Evolutionary conservation across 2,888 invertebrate species (phyloP), one percentile per base, ranked within the genome.

Genomic region (Cephus rjabovi): DNA sequence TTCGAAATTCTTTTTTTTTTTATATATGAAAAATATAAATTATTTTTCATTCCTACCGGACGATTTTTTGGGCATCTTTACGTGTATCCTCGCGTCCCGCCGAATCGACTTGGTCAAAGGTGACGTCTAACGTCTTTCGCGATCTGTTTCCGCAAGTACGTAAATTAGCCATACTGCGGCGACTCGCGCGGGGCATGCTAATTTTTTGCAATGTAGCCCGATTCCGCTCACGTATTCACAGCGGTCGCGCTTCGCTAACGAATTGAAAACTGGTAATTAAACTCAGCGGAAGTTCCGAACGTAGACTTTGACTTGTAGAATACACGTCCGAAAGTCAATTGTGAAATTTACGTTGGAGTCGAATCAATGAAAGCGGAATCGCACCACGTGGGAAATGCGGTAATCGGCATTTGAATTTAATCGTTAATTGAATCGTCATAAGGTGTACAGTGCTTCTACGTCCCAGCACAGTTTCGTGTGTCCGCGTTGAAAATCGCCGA

Each of bases 261-360:
- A 86, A 87, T 86, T 80, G 84, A 84, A 86, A 86, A 84, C 85
- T 81, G 83, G 78, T 81, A 86, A 86, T 86, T 86, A 86, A 86
- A 86, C 80, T 86, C 83, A 80, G 81, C 81, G 80, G 81, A 83
- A 84, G 82, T 85, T 81, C 76, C 81, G 82, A 85, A 86, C 83
- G 81, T 81, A 30, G 71, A 71, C 15, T 71, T 71, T 34, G 12
- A 31, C 71, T 34, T 11, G 31, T 4, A 12, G 30, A 71, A 71
- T 71, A 1, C 30, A 11, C 30, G 30, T 23, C 0, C 71, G 56
- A 23, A 23, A 15, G 56, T 56, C 23, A 56, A 23, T 56, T 23
- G 56, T 6, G 23, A 23, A 56, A 23, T 56, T 56, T 56, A 2
- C 2, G 56, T 9, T 9, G 23, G 9, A 9, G 56, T 56, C 56